Evolutionary conservation across 2,888 invertebrate species (phyloP).

Genomic region (Pseudococcus longispinus): DNA sequence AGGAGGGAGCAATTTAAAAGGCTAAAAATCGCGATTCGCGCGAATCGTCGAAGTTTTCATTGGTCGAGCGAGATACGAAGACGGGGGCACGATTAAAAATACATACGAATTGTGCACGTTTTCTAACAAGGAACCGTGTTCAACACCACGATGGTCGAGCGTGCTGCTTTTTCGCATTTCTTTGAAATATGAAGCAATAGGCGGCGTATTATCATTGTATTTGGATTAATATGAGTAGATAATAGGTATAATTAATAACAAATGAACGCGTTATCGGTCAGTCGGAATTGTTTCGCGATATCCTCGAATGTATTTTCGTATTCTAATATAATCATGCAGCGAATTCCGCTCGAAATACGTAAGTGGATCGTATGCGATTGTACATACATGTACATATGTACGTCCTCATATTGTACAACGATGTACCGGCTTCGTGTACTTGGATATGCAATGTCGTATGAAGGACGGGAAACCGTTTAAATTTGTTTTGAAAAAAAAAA

Average conservation of each 20-base stretch:
- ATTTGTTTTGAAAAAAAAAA: slow-evolving; percentile 25
- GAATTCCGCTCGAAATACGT: not conserved
- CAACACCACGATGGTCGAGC: not conserved
- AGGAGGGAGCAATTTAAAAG: not conserved
- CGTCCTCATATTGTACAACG: not conserved
- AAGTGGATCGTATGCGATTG: not conserved
- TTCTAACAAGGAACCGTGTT: not conserved
- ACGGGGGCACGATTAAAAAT: not conserved
- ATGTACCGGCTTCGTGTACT: not conserved
- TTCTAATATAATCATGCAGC: too few species aligned
- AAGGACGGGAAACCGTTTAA: slow-evolving; percentile 38
- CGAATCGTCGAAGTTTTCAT: not conserved
- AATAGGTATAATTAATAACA: not conserved
- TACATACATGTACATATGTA: not conserved
- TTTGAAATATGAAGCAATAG: slow-evolving; percentile 27
- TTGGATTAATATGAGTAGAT: not conserved
- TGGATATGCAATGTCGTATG: slow-evolving; percentile 24
- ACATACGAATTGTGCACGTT: not conserved
- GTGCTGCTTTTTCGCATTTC: slow-evolving; percentile 8
- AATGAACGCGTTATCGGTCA: not conserved
- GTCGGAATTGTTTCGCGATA: not conserved
- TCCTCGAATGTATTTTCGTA: not conserved
- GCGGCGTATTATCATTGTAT: not conserved
- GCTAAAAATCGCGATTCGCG: not conserved
- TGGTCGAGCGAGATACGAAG: not conserved